Percentiles rank a stretch among this genome's conserved stretches.
Conservation (phyloP, 2,888 invertebrate genomes). For the Sceliomorpha sp. region DNA sequence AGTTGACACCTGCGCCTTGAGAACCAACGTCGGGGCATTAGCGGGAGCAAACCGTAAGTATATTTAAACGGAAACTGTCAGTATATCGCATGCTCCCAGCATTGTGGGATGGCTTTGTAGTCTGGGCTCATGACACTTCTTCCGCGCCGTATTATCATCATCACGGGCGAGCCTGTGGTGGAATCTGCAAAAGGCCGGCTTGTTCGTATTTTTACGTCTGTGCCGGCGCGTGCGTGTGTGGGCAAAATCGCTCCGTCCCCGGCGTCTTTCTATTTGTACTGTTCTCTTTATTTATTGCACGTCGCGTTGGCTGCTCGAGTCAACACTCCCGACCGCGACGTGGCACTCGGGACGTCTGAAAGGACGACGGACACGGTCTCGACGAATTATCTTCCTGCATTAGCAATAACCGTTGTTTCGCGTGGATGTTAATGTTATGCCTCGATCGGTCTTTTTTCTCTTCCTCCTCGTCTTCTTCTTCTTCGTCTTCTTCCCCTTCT, state of each 20-base stretch:
- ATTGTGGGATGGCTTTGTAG: conserved; percentile 73
- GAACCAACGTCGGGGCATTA: conserved; percentile 57
- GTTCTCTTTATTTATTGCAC: conserved; percentile 53
- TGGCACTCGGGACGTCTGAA: not conserved
- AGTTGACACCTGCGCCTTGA: conserved; percentile 72
- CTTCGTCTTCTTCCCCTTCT: too few relatives aligned
- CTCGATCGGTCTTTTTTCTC: too few relatives aligned
- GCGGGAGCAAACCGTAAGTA: conserved; percentile 34
- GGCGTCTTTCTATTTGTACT: conserved; percentile 40
- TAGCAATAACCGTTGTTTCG: not conserved
- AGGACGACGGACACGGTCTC: not conserved
- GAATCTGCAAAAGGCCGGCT: conserved; percentile 34
- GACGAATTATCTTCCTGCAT: too few relatives aligned
- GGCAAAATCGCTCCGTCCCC: conserved; percentile 12
- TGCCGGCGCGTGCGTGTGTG: conserved; percentile 43
- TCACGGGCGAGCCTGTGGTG: conserved; percentile 15
- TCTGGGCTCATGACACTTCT: conserved; percentile 56
- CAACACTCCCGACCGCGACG: conserved; percentile 20
- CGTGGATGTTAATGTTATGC: too few relatives aligned
- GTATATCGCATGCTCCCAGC: conserved; percentile 73
- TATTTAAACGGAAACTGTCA: conserved; percentile 76
- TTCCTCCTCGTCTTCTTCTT: too few relatives aligned
- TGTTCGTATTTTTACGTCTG: conserved; percentile 33
- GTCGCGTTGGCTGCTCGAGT: conserved; percentile 46
- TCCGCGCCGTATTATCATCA: conserved; percentile 33